phyloP scores from a whole-genome alignment of 2,888 invertebrate species.

The Flabesymbios commensalis region DNA sequence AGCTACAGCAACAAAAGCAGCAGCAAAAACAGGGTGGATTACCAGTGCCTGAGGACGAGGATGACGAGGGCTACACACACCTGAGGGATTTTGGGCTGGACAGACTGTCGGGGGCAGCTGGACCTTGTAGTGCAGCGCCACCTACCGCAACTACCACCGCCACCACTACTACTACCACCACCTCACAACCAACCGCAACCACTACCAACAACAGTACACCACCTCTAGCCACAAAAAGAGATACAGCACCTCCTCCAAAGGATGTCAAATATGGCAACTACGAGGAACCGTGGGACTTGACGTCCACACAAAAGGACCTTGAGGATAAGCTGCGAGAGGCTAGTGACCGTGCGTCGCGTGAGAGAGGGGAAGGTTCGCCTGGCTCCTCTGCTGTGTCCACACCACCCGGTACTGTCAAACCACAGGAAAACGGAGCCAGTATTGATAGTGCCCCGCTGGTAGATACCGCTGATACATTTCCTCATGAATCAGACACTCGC shows the following conservation, averaged over 20 bases:
- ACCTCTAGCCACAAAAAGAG: neutral
- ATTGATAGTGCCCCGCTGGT: no score
- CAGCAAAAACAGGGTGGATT: neutral
- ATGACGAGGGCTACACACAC: neutral
- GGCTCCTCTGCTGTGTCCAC: neutral
- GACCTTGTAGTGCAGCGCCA: slow-evolving; percentile 2
- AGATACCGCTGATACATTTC: no score
- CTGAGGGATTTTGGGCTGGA: neutral
- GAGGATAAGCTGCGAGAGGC: slow-evolving; percentile 46
- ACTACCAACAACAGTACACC: neutral
- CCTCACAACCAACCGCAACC: neutral
- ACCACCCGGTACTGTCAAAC: no score
- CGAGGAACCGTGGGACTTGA: slow-evolving; percentile 39
- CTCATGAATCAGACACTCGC: slow-evolving; percentile 19
- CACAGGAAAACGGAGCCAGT: no score
- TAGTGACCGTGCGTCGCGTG: slow-evolving; percentile 5
- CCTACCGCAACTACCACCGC: neutral
- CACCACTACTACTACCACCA: neutral
- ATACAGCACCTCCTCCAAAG: neutral
- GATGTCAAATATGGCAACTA: slow-evolving; percentile 27
- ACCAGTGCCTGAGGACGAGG: neutral
- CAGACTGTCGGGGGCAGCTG: neutral
- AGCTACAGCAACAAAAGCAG: neutral
- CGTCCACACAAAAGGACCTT: slow-evolving; percentile 43
- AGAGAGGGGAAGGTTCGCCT: neutral